Conservation (phyloP, 1,140 invertebrate species). For the Sitophilus oryzae region DNA sequence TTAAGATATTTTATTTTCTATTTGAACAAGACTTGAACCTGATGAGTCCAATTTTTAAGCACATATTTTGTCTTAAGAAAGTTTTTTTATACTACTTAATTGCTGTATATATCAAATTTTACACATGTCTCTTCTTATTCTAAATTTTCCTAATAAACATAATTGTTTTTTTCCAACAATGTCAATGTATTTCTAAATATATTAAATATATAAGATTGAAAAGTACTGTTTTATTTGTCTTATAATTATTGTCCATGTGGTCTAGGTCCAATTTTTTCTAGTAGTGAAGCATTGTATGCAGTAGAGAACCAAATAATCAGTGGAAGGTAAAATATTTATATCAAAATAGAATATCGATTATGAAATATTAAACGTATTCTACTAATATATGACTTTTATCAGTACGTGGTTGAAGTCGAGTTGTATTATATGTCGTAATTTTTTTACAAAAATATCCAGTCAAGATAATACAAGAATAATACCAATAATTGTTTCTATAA, state of each 20-base stretch:
- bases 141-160: neutral
- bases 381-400: no score
- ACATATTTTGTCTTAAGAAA: neutral
- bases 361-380: no score
- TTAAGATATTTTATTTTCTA: neutral
- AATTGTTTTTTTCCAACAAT: neutral
- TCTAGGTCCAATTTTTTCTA: no score
- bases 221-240: neutral
- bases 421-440: no score
- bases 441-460: no score
- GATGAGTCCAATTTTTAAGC: neutral
- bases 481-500: no score
- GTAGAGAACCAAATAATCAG: no score
- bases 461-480: no score
- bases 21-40: neutral
- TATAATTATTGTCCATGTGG: neutral
- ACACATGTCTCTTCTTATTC: conserved; percentile 1
- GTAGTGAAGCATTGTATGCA: no score
- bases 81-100: neutral
- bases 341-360: no score
- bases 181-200: neutral
- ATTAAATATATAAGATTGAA: neutral
- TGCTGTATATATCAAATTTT: neutral
- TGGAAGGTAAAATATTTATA: no score
- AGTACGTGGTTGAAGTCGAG: no score